Evolutionary conservation across 2,113 vertebrate species (phyloP).

Genomic region (Melanocharis versteri): DNA sequence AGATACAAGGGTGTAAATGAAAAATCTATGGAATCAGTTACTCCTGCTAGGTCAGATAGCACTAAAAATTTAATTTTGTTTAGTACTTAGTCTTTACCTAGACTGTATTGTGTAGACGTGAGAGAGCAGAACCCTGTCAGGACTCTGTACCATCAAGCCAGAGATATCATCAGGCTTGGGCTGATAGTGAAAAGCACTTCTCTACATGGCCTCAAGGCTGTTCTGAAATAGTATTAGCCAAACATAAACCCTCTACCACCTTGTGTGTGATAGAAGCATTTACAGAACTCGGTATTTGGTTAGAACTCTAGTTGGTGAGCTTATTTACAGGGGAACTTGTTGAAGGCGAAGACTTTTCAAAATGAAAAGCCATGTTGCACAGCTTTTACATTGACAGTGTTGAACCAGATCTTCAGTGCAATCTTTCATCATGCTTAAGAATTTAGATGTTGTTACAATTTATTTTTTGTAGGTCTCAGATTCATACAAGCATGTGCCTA

Average conservation of each 20-base stretch:
- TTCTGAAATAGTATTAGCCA: neutral
- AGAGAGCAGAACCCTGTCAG: neutral
- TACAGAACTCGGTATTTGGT: neutral
- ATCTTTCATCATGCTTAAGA: neutral
- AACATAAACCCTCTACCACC: neutral
- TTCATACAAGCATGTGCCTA: slow-evolving; percentile 25
- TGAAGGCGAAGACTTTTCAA: neutral
- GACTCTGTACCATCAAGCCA: neutral
- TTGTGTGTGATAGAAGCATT: neutral
- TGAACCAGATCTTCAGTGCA: slow-evolving; percentile 27
- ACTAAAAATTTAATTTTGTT: neutral
- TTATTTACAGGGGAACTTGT: neutral
- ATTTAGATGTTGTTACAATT: neutral
- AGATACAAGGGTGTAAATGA: neutral
- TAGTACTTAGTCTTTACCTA: neutral
- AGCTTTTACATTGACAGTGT: slow-evolving; percentile 12
- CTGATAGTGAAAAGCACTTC: neutral
- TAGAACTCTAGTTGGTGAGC: neutral
- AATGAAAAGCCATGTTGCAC: neutral
- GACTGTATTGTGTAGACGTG: neutral
- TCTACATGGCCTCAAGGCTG: neutral
- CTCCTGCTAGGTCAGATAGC: neutral
- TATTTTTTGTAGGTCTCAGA: slow-evolving; percentile 22
- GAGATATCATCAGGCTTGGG: neutral
- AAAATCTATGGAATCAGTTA: neutral